Base-by-base conservation (phyloP, 2,888 invertebrate species). In the Apoderus coryli region DNA sequence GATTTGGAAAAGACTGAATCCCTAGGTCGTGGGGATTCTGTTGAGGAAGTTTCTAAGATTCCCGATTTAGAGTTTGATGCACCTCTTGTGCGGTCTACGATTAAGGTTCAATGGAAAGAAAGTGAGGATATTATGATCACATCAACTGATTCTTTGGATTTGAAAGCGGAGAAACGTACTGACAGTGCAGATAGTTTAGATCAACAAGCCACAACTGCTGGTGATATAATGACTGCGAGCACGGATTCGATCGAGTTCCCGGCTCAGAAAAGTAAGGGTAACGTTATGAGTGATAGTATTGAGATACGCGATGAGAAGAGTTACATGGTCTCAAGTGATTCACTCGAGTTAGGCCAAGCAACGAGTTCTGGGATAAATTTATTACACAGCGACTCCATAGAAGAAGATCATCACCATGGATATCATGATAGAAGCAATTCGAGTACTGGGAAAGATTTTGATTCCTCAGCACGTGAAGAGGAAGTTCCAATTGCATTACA, bases 121-220 rank as follows among this genome's bases (percentile, higher is more conserved):
- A 36, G 39, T 5, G 60, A 61, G 16, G 69, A 68, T 42, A 41
- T 64, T 4, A 69, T 70, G 61, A 64, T 70, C 34, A 64, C 69
- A 0, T 71, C 74, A 26, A 64, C 68, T 3, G 76, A 76, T 42
- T 76, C 75, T 0, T 47, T 76, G 19, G 76, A 75, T 39, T 57
- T 64, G 52, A 9, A 38, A 19, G 45, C 53, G 37, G 64, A 65
- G 47, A 58, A 59, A 10, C 63, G 67, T 26, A 67, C 68, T 38
- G 67, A 69, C 24, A 77, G 76, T 45, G 67, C 70, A 2, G 77
- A 78, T 47, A 77, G 77, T 31, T 54, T 77, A 32, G 77, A 77
- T 40, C 61, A 69, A 37, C 69, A 69, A 45, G 65, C 65, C 23
- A 64, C 64, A 25, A 64, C 64, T 32, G 56, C 57, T 27, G 59